Conservation (phyloP, 2,888 invertebrate species). For the Drosophila robusta region DNA sequence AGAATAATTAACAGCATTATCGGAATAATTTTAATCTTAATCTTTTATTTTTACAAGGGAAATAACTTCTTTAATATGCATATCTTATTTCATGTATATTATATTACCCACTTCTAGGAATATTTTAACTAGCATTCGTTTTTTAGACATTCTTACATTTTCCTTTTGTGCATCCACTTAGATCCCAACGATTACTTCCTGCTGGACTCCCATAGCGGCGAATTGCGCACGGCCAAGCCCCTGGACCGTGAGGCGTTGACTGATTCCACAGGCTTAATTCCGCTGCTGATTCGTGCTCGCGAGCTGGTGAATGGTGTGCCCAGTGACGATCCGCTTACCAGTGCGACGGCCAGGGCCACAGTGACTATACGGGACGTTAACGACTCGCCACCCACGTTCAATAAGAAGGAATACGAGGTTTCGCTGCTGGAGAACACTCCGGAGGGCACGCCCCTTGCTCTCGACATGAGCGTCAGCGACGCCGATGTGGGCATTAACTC, state of each 20-base stretch:
- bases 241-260: constrained; percentile 93
- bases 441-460: constrained; percentile 91
- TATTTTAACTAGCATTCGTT: too few species aligned
- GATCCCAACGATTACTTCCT: constrained; percentile 95
- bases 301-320: constrained; percentile 91
- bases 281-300: constrained; percentile 91
- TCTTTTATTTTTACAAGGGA: too few species aligned
- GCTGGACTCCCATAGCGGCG: constrained; percentile 91
- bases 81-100: too few species aligned
- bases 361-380: constrained; percentile 95
- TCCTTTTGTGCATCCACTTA: constrained; percentile 74
- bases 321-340: constrained; percentile 89
- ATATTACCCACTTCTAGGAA: too few species aligned
- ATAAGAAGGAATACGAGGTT: constrained; percentile 92
- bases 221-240: constrained; percentile 92
- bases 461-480: constrained; percentile 94
- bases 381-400: constrained; percentile 94
- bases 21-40: too few species aligned
- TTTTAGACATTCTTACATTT: background rate
- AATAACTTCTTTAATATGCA: too few species aligned
- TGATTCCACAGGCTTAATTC: constrained; percentile 92
- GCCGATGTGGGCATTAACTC: constrained; percentile 94
- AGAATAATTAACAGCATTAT: too few species aligned
- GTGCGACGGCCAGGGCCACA: constrained; percentile 90
- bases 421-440: constrained; percentile 93